Base-by-base conservation (phyloP, 2,797 vertebrate species). In the Typhlichthys subterraneus region DNA sequence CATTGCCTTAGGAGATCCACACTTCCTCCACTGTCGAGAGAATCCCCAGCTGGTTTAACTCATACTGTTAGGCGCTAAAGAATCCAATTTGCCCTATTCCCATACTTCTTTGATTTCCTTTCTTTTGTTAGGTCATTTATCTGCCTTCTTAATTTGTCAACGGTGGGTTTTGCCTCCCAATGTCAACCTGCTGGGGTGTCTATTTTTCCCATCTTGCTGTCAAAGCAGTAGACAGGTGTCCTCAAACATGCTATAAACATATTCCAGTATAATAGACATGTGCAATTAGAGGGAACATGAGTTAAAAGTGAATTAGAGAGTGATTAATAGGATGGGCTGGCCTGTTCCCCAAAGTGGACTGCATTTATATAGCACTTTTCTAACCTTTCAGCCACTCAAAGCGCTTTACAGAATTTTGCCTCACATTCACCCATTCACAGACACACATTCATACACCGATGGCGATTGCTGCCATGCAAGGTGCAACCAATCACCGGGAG, bases 111-210 rank as follows among this genome's bases (percentile, higher is more conserved):
- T 89, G 83, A 91, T 92, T 91, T 89, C 86, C 84, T 91, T 87
- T 89, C 82, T 85, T 91, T 89, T 88, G 85, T 91, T 81, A 91
- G 86, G 88, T 90, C 89, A 92, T 92, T 89, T 91, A 88, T 92
- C 89, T 92, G 79, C 85, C 85, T 80, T 91, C 86, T 91, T 93
- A 91, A 92, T 93, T 89, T 92, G 85, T 86, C 91, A 91, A 90
- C 82, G 82, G 79, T 79, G 85, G 90, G 51, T 90, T 90, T 90
- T 79, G 82, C 85, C 82, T 75, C 86, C 86, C 79, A 85, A 80
- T 86, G 87, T 84, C 81, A 76, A 84, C 83, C 75, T 82, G 77
- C 76, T 71, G 80, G 73, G 82, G 59, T 68, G 8, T 12, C 19
- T 58, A 63, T 51, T 49, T 64, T 70, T 64, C 69, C 61, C 51